Base-by-base conservation (phyloP, 2,888 invertebrate species). In the Rhaphigaster nebulosa region DNA sequence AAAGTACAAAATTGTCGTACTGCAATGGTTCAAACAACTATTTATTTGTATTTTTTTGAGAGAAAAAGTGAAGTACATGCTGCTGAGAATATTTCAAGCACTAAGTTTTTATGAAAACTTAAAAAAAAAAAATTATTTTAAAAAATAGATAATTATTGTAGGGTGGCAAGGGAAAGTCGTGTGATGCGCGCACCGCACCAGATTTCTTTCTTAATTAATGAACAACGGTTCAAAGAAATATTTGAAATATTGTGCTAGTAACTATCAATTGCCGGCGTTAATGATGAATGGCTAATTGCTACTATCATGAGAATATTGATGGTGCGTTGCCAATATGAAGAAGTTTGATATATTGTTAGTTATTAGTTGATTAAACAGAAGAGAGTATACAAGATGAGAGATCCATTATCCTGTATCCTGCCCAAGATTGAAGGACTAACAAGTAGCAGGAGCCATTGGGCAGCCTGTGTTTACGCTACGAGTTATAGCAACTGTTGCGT, bases 401-500 rank as follows among this genome's bases (percentile, higher is more conserved):
- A 76, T 38, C 34, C 38, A 76, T 76, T 76, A 76, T 38, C 70
- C 29, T 76, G 70, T 76, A 76, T 76, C 70, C 70, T 76, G 70
- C 70, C 29, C 15, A 65, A 65, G 65, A 29, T 65, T 65, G 65
- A 34, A 29, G 23, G 15, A 18, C 70, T 70, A 34, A 18, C 70
- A 70, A 70, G 70, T 38, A 38, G 65, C 29, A 15, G 4, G 1
- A 6, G 34, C 70, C 70, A 76, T 76, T 76, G 70, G 70, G 70
- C 70, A 76, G 70, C 70, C 70, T 76, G 70, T 76, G 70, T 76
- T 76, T 76, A 76, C 6, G 8, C 20, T 38, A 76, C 10, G 70
- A 76, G 70, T 76, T 76, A 76, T 76, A 10, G 70, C 70, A 76
- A 76, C 70, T 76, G 70, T 76, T 76, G 70, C 70, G 70, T 23